Conservation (phyloP, 2,113 vertebrate species). For the Eupsittula cactorum region DNA sequence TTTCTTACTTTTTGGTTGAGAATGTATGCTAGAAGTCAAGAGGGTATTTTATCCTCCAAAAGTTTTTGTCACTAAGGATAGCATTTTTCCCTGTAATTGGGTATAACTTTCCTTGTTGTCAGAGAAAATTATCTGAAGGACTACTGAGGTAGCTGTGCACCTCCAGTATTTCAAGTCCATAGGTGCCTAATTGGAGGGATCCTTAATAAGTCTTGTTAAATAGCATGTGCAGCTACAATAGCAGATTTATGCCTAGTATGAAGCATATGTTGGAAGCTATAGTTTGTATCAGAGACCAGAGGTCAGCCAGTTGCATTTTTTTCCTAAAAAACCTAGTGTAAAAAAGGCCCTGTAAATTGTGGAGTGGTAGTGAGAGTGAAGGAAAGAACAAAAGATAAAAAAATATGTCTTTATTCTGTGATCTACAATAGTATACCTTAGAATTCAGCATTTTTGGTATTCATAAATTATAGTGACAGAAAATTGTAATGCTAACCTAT, state of each 20-base stretch:
- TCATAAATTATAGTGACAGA: slow-evolving; percentile 11
- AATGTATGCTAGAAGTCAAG: not conserved
- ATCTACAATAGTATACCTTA: not conserved
- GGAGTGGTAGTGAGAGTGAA: not conserved
- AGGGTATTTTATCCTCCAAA: not conserved
- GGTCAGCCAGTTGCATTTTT: not conserved
- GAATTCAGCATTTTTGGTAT: not conserved
- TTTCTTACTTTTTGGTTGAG: not conserved
- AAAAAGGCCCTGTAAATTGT: not conserved
- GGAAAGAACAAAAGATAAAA: not conserved
- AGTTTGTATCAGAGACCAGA: not conserved
- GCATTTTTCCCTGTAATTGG: not conserved
- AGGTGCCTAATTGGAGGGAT: fast-evolving
- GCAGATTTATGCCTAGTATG: not conserved
- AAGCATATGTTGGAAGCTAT: not conserved
- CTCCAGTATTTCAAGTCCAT: not conserved
- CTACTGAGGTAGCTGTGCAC: not conserved
- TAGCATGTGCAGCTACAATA: not conserved
- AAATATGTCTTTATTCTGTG: not conserved
- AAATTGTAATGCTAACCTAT: slow-evolving; percentile 17
- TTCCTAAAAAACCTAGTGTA: not conserved
- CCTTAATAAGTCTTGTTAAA: not conserved
- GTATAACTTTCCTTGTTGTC: not conserved
- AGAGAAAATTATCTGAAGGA: not conserved
- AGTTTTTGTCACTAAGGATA: not conserved